These are phyloP conservation scores for Masticophis lateralis DNA, from an alignment of 2,797 vertebrate genomes.

Conservation along the genomic window DNA sequence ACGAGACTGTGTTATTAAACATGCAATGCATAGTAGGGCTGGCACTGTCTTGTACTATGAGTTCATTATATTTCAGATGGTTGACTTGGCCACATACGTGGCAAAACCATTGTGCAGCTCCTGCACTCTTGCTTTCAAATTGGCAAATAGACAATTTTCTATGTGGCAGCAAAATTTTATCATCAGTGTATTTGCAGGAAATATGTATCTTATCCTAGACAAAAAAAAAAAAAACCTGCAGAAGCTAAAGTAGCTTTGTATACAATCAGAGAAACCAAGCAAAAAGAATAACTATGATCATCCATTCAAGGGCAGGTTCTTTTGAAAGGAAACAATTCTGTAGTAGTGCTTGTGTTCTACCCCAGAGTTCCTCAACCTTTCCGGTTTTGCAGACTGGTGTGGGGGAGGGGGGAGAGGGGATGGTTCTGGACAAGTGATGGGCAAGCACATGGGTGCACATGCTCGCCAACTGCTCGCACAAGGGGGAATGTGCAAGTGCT, in stretches of 20 bases:
- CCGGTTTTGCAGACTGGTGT: neutral
- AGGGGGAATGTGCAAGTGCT: no score
- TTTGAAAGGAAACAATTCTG: neutral
- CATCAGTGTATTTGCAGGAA: neutral
- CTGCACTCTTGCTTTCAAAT: neutral
- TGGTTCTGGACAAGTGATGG: no score
- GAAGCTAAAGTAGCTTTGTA: neutral
- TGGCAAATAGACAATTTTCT: neutral
- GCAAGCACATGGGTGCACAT: no score
- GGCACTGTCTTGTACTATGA: neutral
- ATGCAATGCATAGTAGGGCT: neutral
- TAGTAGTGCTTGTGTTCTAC: neutral
- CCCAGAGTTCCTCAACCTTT: neutral
- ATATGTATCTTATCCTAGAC: neutral
- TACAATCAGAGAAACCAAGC: neutral
- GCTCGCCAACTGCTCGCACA: no score
- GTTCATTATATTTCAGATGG: slow-evolving; percentile 21
- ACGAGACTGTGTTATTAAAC: slow-evolving; percentile 32
- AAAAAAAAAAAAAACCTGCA: neutral
- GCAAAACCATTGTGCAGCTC: neutral
- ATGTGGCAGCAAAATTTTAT: neutral
- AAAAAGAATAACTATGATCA: neutral
- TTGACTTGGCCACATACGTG: slow-evolving; percentile 3
- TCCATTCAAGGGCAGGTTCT: neutral
- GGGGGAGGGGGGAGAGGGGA: no score